These are phyloP conservation scores for Aptenodytes patagonicus DNA, from an alignment of 2,113 vertebrate genomes.

Conservation along the genomic window DNA sequence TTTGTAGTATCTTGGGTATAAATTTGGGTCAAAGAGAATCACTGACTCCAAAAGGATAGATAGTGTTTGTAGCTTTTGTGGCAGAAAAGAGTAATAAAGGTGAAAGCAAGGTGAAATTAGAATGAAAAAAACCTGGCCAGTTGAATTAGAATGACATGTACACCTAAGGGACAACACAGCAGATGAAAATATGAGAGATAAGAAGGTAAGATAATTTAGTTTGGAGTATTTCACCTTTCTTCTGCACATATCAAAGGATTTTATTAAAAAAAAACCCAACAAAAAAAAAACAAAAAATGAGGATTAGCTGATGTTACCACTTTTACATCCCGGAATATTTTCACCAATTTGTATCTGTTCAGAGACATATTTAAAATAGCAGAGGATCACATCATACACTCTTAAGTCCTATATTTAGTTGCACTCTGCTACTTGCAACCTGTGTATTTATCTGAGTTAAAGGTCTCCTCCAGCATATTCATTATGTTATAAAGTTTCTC, in stretches of 20 bases:
- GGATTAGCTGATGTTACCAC: not conserved
- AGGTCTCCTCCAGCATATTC: not conserved
- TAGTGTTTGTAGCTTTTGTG: not conserved
- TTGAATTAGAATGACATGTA: not conserved
- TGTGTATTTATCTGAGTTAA: not conserved
- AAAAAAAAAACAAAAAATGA: not conserved
- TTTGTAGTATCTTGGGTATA: not conserved
- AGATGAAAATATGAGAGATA: not conserved
- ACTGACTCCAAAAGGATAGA: not conserved
- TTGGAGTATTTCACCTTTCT: not conserved
- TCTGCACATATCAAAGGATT: not conserved
- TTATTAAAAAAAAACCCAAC: not conserved
- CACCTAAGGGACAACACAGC: not conserved
- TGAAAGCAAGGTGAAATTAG: not conserved
- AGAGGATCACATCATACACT: not conserved
- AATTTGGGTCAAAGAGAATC: not conserved
- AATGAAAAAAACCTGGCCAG: not conserved
- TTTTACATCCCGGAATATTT: not conserved
- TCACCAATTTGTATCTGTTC: not conserved
- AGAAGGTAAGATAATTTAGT: not conserved
- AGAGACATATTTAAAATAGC: not conserved
- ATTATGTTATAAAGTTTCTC: not conserved
- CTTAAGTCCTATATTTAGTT: not conserved
- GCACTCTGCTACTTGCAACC: not conserved
- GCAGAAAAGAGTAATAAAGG: not conserved